Conservation (phyloP, 2,888 invertebrate species). For the Timema podura region DNA sequence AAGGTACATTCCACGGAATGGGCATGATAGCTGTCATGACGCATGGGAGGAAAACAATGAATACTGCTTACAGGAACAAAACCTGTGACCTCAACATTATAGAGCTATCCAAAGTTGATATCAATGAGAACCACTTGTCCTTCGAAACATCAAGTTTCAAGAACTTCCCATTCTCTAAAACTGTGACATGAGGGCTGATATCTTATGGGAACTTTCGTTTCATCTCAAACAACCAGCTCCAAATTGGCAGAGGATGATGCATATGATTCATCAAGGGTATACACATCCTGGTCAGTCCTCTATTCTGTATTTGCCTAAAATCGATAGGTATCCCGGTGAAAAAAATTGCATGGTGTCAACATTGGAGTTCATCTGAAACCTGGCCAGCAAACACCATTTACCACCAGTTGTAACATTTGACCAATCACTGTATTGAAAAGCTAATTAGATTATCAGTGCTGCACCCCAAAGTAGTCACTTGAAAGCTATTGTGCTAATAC, state of each 20-base stretch:
- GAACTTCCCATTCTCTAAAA: background rate
- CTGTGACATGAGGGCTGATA: background rate
- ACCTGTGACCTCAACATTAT: no score
- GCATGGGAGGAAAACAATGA: background rate
- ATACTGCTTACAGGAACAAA: background rate
- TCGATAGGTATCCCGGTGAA: background rate
- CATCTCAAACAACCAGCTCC: background rate
- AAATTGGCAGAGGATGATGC: slow-evolving; percentile 1
- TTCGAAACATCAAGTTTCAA: background rate
- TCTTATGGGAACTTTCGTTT: background rate
- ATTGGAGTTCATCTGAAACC: no score
- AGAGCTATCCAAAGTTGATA: background rate
- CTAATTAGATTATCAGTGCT: no score
- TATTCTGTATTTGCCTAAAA: background rate
- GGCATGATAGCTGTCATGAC: background rate
- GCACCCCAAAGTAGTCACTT: no score
- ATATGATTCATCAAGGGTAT: background rate
- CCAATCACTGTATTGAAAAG: no score
- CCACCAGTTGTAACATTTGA: no score
- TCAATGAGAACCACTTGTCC: background rate
- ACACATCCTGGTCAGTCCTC: background rate
- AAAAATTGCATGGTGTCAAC: no score
- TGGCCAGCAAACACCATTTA: no score
- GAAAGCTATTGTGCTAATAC: no score
- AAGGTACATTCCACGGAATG: background rate